phyloP scores from a whole-genome alignment of 2,113 vertebrate species.

The Antechinus stuartii region DNA sequence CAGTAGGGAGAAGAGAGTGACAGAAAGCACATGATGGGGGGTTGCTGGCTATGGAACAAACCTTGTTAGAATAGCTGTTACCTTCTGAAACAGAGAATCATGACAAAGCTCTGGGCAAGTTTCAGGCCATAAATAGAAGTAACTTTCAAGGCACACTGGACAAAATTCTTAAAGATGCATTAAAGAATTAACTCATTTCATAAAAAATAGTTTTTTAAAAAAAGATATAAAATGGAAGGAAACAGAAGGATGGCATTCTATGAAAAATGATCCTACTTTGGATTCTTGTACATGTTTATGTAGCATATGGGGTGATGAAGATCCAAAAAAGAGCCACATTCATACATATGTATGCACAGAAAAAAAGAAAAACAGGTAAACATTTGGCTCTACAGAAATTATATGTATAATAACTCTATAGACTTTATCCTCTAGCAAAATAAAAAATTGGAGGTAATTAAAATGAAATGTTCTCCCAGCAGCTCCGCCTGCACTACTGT shows the following conservation, averaged over 20 bases:
- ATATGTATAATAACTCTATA: neutral
- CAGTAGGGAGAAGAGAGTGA: neutral
- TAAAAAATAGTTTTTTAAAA: neutral
- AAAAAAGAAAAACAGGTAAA: neutral
- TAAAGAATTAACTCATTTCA: neutral
- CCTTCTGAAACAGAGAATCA: neutral
- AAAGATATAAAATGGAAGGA: neutral
- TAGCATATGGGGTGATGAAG: neutral
- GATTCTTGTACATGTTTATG: neutral
- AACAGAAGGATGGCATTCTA: neutral
- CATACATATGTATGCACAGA: neutral
- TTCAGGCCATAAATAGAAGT: slow-evolving; percentile 13
- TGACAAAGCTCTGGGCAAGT: neutral
- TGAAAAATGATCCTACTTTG: neutral
- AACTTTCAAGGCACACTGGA: neutral
- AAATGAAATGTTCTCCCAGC: neutral
- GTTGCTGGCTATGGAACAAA: slow-evolving; percentile 9
- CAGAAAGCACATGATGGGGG: neutral
- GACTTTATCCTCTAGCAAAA: neutral
- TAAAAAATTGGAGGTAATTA: neutral
- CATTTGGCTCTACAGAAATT: neutral
- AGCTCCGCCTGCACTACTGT: neutral
- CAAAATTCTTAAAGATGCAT: neutral
- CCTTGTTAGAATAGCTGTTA: slow-evolving; percentile 7
- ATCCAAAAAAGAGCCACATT: neutral